Conservation (phyloP, 2,113 vertebrate species). For the Acrocephalus kingi region DNA sequence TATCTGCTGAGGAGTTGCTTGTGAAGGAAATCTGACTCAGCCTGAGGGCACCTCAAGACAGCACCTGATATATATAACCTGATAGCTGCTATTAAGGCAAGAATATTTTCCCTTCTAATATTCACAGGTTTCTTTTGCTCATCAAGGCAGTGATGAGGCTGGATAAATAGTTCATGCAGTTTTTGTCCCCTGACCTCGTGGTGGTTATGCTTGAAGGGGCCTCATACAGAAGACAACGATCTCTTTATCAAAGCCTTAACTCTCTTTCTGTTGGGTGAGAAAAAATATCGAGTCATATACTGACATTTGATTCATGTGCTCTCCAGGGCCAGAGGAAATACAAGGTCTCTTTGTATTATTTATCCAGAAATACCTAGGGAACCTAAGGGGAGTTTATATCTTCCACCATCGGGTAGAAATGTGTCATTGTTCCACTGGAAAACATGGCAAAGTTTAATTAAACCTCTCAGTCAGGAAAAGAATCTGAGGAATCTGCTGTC, state of each 20-base stretch:
- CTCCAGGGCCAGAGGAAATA: neutral
- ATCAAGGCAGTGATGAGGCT: neutral
- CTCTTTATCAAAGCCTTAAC: neutral
- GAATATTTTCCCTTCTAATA: neutral
- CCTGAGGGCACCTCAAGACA: neutral
- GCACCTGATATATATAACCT: neutral
- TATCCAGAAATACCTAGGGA: neutral
- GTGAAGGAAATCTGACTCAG: neutral
- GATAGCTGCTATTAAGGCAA: neutral
- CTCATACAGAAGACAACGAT: neutral
- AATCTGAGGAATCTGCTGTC: neutral
- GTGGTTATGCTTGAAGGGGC: neutral
- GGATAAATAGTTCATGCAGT: neutral
- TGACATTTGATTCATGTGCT: neutral
- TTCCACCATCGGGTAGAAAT: neutral
- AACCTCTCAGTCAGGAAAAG: neutral
- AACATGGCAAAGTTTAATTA: neutral
- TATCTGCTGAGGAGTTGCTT: neutral
- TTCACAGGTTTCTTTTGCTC: neutral
- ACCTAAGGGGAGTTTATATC: neutral
- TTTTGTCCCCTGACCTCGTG: neutral
- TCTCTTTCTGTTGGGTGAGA: neutral
- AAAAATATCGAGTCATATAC: neutral
- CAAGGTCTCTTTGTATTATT: neutral
- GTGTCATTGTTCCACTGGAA: neutral